Evolutionary conservation across 2,888 invertebrate genomes (phyloP), one percentile per base, ranked within the genome.

Genomic region (Syrphus vitripennis): DNA sequence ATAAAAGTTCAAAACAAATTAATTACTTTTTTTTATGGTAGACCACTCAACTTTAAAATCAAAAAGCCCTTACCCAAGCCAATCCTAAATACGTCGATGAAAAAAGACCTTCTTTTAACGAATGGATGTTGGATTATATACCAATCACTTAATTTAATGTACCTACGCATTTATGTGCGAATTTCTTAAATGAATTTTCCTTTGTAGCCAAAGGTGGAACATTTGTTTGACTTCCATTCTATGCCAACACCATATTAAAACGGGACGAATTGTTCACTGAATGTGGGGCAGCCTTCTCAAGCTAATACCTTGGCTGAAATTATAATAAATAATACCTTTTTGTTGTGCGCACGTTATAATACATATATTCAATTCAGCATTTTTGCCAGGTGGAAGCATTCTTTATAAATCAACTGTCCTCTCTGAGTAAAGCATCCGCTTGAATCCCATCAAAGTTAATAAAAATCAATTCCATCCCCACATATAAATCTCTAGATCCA

Each of bases 361-460:
- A n/a, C n/a, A n/a, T n/a, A n/a, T 42, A 5, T 26, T 63, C 26
- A 6, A 37, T 55, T 14, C 29, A 31, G 48, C 31, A 40, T 26
- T 37, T 37, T 12, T 19, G 1, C 14, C 45, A 14, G 50, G 50
- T 26, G 26, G 24, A 63, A 12, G 40, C 26, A 21, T 57, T 57
- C 55, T 16, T 53, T 19, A 42, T n/a, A n/a, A n/a, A n/a, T n/a
- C n/a, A n/a, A n/a, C 55, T 42, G 26, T 50, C 37, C 9, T 55
- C 42, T n/a, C 40, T 45, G 12, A 40, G 16, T 21, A 29, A 16
- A 3, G 40, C 24, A 40, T 48, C 57, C 37, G 21, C 50, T 67
- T 10, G 48, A 79, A 67, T 67, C 59, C 72, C 65, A 48, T 79
- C 48, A 72, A 48, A 45, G 79, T 59, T 79, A 72, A 79, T 72